A percentile compares a stretch with the other conserved stretches of the same genome.
Conservation (phyloP, 2,797 vertebrate genomes). For the Stomatorhinus walkeri region DNA sequence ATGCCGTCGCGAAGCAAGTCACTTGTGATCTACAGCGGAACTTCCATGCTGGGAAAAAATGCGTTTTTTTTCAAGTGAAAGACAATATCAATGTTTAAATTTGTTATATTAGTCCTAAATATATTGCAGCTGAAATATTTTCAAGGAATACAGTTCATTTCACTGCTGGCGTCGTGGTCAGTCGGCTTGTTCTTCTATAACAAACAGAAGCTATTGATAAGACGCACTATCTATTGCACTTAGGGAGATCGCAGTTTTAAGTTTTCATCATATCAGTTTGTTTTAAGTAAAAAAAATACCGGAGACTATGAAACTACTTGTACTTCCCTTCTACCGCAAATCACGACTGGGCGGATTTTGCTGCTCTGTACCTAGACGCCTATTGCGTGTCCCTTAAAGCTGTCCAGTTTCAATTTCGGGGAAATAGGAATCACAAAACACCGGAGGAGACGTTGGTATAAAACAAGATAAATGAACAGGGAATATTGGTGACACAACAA, state of each 20-base stretch:
- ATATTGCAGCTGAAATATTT: neutral
- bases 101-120: neutral
- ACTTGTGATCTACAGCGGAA: neutral
- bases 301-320: neutral
- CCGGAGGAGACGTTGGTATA: neutral
- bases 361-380: neutral
- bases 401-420: neutral
- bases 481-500: neutral
- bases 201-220: neutral
- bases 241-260: neutral
- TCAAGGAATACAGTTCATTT: neutral
- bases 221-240: neutral
- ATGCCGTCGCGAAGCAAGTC: neutral
- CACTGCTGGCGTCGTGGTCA: neutral
- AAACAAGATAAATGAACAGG: neutral
- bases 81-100: neutral
- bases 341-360: neutral
- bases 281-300: neutral
- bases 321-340: neutral
- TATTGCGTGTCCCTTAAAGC: neutral
- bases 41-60: neutral
- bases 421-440: neutral
- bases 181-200: neutral
- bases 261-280: neutral
- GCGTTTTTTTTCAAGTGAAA: neutral